These are phyloP conservation scores for Hydropsyche tenuis DNA, from an alignment of 1,140 invertebrate species.

Conservation along the genomic window DNA sequence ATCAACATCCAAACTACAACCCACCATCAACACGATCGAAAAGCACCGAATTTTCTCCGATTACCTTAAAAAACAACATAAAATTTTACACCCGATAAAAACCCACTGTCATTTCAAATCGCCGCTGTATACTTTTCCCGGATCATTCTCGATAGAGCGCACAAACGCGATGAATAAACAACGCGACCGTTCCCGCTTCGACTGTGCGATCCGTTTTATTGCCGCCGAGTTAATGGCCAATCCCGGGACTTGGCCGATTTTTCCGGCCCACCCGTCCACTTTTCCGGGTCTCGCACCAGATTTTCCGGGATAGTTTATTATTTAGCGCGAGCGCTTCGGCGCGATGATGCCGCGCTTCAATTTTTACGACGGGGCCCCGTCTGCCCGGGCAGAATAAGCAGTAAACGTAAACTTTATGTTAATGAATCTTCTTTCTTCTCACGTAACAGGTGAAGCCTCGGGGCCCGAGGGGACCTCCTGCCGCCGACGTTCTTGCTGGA, in stretches of 20 bases:
- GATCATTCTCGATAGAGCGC: too few species aligned
- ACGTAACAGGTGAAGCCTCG: slow-evolving; percentile 24
- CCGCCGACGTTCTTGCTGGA: too few species aligned
- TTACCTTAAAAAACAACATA: too few species aligned
- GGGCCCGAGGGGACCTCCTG: not conserved
- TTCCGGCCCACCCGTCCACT: not conserved
- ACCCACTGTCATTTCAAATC: too few species aligned
- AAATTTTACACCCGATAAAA: too few species aligned
- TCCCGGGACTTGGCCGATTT: not conserved
- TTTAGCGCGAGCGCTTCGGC: slow-evolving; percentile 5
- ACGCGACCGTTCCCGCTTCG: not conserved
- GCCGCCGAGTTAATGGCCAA: slow-evolving; percentile 12
- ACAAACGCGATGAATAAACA: too few species aligned
- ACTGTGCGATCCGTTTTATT: slow-evolving; percentile 25
- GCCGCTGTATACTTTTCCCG: too few species aligned
- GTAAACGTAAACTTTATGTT: slow-evolving; percentile 38
- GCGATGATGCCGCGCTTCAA: slow-evolving; percentile 31
- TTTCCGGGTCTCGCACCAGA: not conserved
- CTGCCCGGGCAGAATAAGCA: slow-evolving; percentile 20
- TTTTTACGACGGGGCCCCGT: slow-evolving; percentile 26
- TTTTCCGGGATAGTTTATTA: slow-evolving; percentile 28
- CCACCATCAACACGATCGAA: too few species aligned
- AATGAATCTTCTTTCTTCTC: slow-evolving; percentile 37
- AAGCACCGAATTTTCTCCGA: too few species aligned
- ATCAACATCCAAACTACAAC: too few species aligned